These are phyloP conservation scores for Hippoglossus hippoglossus DNA, from an alignment of 2,797 vertebrate species.

Conservation along the genomic window DNA sequence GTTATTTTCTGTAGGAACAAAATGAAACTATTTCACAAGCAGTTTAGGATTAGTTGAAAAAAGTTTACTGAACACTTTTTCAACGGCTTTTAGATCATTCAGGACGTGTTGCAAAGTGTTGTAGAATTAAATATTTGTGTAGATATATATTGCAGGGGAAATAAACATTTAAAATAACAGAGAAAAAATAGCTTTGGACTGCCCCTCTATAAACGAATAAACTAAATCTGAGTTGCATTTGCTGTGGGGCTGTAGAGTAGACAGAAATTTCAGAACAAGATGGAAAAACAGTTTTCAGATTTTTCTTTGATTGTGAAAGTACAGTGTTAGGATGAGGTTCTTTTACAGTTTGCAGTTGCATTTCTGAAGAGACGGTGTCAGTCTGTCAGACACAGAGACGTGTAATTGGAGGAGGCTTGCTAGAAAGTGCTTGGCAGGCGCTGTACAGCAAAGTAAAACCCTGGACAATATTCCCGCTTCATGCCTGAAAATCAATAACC, in stretches of 20 bases:
- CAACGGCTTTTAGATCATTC: not conserved
- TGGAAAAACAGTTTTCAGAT: slow-evolving; percentile 20
- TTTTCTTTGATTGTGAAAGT: not conserved
- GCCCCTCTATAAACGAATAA: not conserved
- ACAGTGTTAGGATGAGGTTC: slow-evolving; percentile 2
- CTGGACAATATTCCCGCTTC: slow-evolving; percentile 73
- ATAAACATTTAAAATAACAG: not conserved
- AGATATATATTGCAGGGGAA: not conserved
- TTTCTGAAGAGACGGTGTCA: slow-evolving; percentile 40
- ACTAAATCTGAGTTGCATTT: slow-evolving; percentile 11
- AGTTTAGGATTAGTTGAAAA: not conserved
- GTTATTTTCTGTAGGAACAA: not conserved
- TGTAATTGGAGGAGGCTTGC: slow-evolving; percentile 64
- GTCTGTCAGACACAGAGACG: slow-evolving; percentile 27
- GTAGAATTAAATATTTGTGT: not conserved
- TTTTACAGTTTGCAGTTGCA: slow-evolving; percentile 17
- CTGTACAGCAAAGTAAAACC: slow-evolving; percentile 68
- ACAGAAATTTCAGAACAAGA: not conserved
- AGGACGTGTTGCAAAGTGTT: not conserved
- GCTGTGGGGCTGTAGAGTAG: not conserved
- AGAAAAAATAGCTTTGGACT: not conserved
- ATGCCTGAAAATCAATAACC: slow-evolving; percentile 82
- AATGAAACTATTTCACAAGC: not conserved
- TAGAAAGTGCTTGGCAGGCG: slow-evolving; percentile 74
- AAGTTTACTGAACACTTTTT: no score